Percentiles rank a stretch among this genome's conserved stretches.
Evolutionary conservation across 1,140 invertebrate genomes (phyloP).

Genomic region (Hesperophylax magnus): DNA sequence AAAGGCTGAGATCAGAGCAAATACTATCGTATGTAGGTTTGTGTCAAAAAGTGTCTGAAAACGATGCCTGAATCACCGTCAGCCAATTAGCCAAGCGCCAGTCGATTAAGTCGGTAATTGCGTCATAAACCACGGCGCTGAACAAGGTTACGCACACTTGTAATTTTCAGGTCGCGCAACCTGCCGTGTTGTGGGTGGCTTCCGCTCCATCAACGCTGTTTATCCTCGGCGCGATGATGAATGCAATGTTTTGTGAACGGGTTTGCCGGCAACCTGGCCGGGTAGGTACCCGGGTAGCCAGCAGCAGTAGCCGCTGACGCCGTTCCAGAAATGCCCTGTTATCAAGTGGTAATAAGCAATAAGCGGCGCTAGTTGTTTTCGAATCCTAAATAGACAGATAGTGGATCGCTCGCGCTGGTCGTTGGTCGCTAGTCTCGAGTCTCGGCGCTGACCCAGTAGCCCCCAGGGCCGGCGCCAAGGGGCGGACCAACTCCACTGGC

Average conservation of each 20-base stretch:
- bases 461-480: too few relatives aligned
- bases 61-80: too few relatives aligned
- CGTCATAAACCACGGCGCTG: too few relatives aligned
- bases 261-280: not conserved
- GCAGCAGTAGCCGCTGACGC: not conserved
- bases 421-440: not conserved
- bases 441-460: too few relatives aligned
- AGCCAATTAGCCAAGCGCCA: too few relatives aligned
- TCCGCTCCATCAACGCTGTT: not conserved
- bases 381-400: not conserved
- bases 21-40: too few relatives aligned
- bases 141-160: too few relatives aligned
- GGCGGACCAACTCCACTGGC: too few relatives aligned
- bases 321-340: not conserved
- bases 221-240: conserved; percentile 9
- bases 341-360: conserved; percentile 12
- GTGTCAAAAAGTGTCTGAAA: too few relatives aligned
- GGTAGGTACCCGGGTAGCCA: not conserved
- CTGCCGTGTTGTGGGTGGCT: not conserved
- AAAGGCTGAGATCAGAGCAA: too few relatives aligned
- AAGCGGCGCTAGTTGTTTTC: not conserved
- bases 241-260: not conserved
- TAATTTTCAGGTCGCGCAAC: too few relatives aligned
- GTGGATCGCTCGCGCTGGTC: not conserved
- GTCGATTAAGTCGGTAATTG: too few relatives aligned